Conservation (phyloP, 53 echinoderm and acorn worm genomes). For the Antedon mediterranea region DNA sequence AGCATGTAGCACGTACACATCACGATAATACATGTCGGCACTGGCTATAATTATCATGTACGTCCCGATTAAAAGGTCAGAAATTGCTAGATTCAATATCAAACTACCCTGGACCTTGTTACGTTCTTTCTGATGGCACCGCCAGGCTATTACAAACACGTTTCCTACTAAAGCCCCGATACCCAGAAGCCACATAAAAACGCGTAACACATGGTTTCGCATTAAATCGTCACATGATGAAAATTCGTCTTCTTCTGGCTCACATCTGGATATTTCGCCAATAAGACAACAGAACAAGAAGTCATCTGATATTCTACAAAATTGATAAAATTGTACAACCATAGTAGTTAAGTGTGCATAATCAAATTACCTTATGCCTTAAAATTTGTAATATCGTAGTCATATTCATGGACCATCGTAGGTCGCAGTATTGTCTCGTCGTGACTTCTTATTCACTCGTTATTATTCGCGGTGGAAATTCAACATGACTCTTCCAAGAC, state of each 20-base stretch:
- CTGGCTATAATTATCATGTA: constrained; percentile 90
- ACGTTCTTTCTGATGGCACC: constrained; percentile 26
- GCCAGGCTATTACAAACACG: constrained; percentile 50
- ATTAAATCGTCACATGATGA: constrained; percentile 86
- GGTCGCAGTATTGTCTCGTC: too few species aligned
- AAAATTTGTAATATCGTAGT: too few species aligned
- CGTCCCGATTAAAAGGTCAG: constrained; percentile 79
- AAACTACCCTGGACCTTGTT: constrained; percentile 54
- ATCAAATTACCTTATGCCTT: too few species aligned
- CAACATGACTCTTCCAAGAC: too few species aligned
- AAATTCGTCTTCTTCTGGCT: constrained; percentile 56
- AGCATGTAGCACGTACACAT: constrained; percentile 59
- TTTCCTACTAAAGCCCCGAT: constrained; percentile 76
- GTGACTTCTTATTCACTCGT: too few species aligned
- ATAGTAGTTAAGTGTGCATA: too few species aligned
- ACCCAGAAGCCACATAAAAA: constrained; percentile 89
- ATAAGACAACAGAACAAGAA: constrained; percentile 88
- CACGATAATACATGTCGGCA: constrained; percentile 51
- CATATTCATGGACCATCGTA: too few species aligned
- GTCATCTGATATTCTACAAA: constrained; percentile 46
- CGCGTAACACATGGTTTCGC: constrained; percentile 46
- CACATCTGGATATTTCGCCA: constrained; percentile 38
- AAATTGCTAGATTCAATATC: constrained; percentile 74
- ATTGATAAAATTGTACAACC: background rate
- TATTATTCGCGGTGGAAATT: too few species aligned